phyloP scores from a whole-genome alignment of 2,113 vertebrate genomes.

The Tursiops truncatus region DNA sequence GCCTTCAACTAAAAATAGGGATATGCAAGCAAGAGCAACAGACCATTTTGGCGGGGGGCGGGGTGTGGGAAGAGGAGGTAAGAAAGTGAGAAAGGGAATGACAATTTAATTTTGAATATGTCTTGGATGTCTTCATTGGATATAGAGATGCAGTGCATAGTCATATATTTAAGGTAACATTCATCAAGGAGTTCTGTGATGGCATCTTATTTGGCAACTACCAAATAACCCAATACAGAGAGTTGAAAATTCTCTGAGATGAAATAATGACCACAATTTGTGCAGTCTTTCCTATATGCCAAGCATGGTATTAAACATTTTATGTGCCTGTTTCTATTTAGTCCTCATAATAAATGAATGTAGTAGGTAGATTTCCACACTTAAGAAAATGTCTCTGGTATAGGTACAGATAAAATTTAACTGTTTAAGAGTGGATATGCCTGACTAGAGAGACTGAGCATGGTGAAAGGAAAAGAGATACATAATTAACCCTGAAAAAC shows the following conservation, averaged over 20 bases:
- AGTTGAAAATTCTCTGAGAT: neutral
- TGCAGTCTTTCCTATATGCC: neutral
- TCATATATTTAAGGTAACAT: neutral
- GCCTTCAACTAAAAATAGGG: neutral
- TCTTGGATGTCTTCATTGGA: neutral
- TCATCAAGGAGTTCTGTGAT: neutral
- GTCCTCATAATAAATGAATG: neutral
- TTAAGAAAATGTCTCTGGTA: neutral
- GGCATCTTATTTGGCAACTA: neutral
- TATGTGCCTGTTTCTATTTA: neutral
- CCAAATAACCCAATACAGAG: neutral
- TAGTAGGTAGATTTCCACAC: neutral
- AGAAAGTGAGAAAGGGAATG: neutral
- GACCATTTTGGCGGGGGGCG: neutral
- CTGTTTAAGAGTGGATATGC: neutral
- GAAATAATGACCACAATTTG: neutral
- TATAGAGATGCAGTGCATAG: neutral
- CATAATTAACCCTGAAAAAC: neutral
- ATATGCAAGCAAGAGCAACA: neutral
- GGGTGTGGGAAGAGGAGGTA: neutral
- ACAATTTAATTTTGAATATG: neutral
- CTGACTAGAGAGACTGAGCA: neutral
- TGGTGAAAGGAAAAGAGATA: neutral
- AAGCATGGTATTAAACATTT: neutral
- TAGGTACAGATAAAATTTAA: neutral